Evolutionary conservation across 2,888 invertebrate species (phyloP).

Genomic region (Digitonthophagus gazella): DNA sequence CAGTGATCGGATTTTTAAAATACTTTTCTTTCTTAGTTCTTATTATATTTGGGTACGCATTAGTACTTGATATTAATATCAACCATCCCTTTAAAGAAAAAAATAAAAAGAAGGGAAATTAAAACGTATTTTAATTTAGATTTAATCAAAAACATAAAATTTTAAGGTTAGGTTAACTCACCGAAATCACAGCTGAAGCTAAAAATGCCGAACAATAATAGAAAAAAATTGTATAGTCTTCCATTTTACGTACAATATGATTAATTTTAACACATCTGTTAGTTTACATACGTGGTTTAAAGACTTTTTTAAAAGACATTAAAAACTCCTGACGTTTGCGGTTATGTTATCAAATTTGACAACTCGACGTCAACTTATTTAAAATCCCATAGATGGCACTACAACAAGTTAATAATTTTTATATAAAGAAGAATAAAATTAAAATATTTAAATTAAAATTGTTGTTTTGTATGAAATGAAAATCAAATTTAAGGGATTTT

Average conservation of each 20-base stretch:
- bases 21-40: conserved; percentile 74
- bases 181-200: background rate
- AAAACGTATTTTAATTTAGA: too few species aligned
- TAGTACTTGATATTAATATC: conserved; percentile 60
- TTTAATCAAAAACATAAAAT: background rate
- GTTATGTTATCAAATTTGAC: conserved; percentile 8
- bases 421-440: too few species aligned
- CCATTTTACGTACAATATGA: background rate
- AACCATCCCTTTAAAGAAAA: conserved; percentile 58
- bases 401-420: too few species aligned
- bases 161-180: background rate
- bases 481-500: too few species aligned
- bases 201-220: background rate
- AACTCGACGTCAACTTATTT: too few species aligned
- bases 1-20: conserved; percentile 64
- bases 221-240: background rate
- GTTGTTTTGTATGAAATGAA: too few species aligned
- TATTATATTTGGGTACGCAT: conserved; percentile 65
- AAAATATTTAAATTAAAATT: too few species aligned
- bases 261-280: background rate
- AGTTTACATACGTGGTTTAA: background rate
- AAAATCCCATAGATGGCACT: too few species aligned
- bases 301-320: background rate
- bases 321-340: background rate
- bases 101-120: background rate